Conservation (phyloP, 1,140 invertebrate genomes). For the Goniozus legneri region DNA sequence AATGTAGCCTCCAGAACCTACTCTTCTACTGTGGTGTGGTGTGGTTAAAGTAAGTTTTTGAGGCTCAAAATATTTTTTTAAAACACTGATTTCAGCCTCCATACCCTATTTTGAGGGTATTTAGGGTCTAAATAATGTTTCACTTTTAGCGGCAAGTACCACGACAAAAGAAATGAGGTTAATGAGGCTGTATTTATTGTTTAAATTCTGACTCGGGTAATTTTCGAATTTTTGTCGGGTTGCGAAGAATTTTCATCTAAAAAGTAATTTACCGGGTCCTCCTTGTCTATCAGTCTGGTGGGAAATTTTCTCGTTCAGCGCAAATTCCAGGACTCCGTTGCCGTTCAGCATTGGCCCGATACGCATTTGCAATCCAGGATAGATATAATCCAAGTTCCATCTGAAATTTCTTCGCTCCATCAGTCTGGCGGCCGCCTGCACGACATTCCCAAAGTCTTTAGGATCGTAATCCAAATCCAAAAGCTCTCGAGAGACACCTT, state of each 20-base stretch:
- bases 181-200: too few species aligned
- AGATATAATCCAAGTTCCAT: constrained; percentile 67
- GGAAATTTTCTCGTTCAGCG: constrained; percentile 58
- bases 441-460: constrained; percentile 65
- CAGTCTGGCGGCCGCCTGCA: constrained; percentile 67
- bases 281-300: constrained; percentile 36
- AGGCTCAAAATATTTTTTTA: too few species aligned
- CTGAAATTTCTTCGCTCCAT: constrained; percentile 67
- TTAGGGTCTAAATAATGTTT: too few species aligned
- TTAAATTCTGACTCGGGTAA: too few species aligned
- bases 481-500: constrained; percentile 37
- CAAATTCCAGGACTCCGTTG: constrained; percentile 69
- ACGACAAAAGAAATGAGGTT: too few species aligned
- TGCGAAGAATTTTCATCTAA: background rate
- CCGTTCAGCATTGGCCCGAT: constrained; percentile 63
- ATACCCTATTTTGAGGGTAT: too few species aligned
- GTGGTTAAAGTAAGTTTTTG: too few species aligned
- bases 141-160: too few species aligned
- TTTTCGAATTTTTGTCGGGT: too few species aligned
- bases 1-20: too few species aligned
- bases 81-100: too few species aligned
- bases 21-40: too few species aligned
- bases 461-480: constrained; percentile 66
- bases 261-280: constrained; percentile 19
- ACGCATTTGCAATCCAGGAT: constrained; percentile 68